Percentiles rank a stretch among this genome's conserved stretches.
Evolutionary conservation across 2,888 invertebrate species (phyloP).

Genomic region (Chirona hameri): DNA sequence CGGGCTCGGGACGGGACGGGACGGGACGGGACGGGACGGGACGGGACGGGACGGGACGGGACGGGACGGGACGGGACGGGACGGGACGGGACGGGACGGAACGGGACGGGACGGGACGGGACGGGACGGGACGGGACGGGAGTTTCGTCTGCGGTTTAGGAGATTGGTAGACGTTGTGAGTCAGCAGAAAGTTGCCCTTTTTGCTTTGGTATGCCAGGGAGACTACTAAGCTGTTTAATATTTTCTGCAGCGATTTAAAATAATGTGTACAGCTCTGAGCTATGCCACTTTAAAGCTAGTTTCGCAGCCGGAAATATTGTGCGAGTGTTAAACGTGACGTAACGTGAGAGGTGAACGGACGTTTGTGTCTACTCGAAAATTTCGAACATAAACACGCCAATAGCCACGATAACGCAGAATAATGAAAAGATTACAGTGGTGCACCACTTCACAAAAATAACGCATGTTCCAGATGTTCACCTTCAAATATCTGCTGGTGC

Average conservation of each 20-base stretch:
- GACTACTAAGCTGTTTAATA: too few relatives aligned
- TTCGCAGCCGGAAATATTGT: conserved; percentile 72
- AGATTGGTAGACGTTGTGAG: too few relatives aligned
- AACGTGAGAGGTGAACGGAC: too few relatives aligned
- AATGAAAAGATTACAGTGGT: too few relatives aligned
- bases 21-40: conserved; percentile 27
- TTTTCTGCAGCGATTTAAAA: too few relatives aligned
- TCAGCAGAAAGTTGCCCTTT: too few relatives aligned
- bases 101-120: conserved; percentile 27
- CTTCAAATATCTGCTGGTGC: conserved; percentile 85
- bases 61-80: conserved; percentile 26
- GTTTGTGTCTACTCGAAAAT: too few relatives aligned
- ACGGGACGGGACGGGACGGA: conserved; percentile 26
- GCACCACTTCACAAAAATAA: too few relatives aligned
- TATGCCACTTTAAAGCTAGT: conserved; percentile 60
- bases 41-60: conserved; percentile 14
- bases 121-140: conserved; percentile 28
- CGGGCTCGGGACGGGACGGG: neutral
- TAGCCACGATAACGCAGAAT: too few relatives aligned
- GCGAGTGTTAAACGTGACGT: too few relatives aligned
- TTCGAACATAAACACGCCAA: too few relatives aligned
- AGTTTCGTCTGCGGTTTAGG: neutral
- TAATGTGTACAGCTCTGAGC: neutral
- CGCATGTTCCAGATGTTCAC: conserved; percentile 63
- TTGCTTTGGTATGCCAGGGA: too few relatives aligned